Evolutionary conservation across 2,888 invertebrate genomes (phyloP).

Genomic region (Tillus elongatus): DNA sequence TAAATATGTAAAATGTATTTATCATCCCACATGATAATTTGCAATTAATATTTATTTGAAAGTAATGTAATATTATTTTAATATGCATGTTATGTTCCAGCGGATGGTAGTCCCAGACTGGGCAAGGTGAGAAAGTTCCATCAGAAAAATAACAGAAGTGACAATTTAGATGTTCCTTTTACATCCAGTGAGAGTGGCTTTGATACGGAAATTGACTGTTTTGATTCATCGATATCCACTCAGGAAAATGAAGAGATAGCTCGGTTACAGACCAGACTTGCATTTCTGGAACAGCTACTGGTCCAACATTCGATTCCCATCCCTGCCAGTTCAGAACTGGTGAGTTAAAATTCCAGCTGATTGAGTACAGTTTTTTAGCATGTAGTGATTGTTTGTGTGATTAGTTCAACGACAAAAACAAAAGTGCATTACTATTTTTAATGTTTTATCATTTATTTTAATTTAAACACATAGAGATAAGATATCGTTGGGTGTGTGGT

Average conservation of each 20-base stretch:
- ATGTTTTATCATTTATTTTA: slow-evolving; percentile 16
- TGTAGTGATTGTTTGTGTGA: too few relatives aligned
- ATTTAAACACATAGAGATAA: too few relatives aligned
- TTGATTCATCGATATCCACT: slow-evolving; percentile 30
- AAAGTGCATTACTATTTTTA: slow-evolving; percentile 4
- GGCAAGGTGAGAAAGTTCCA: slow-evolving; percentile 53
- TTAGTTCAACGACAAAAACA: too few relatives aligned
- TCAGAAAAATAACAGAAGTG: slow-evolving; percentile 40
- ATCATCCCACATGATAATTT: too few relatives aligned
- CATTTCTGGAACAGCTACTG: slow-evolving; percentile 38
- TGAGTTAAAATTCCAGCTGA: slow-evolving; percentile 24
- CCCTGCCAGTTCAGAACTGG: slow-evolving; percentile 27
- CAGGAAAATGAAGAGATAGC: slow-evolving; percentile 28
- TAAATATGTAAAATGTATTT: too few relatives aligned
- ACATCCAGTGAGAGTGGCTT: slow-evolving; percentile 40
- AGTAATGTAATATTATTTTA: too few relatives aligned
- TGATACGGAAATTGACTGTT: slow-evolving; percentile 38
- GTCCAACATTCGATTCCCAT: slow-evolving; percentile 34
- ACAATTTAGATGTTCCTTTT: slow-evolving; percentile 37
- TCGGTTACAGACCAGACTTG: slow-evolving; percentile 35
- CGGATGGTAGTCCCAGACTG: slow-evolving; percentile 49
- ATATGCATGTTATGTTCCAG: slow-evolving; percentile 27
- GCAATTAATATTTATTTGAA: too few relatives aligned
- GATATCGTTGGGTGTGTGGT: too few relatives aligned
- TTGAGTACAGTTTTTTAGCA: not conserved